Evolutionary conservation across 2,113 vertebrate species (phyloP).

Genomic region (Malurus elegans): DNA sequence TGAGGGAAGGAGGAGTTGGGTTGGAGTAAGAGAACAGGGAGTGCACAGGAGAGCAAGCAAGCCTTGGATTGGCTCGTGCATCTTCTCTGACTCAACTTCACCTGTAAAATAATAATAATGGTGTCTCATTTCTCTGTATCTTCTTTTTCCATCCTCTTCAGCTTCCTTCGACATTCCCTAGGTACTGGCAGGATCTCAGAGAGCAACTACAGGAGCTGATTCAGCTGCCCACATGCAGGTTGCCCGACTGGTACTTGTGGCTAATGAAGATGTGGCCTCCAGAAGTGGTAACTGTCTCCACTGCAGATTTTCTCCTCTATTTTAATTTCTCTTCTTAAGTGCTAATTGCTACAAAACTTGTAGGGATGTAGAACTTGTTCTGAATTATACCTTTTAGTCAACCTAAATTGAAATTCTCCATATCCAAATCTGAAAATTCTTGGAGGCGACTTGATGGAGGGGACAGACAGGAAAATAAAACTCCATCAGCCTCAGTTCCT

Average conservation of each 20-base stretch:
- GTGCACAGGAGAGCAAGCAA: fast-evolving
- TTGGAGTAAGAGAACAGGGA: background rate
- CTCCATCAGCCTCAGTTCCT: background rate
- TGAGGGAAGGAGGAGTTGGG: background rate
- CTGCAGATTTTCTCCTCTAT: background rate
- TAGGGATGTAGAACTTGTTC: background rate
- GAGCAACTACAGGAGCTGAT: background rate
- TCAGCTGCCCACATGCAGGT: background rate
- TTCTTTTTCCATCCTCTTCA: background rate
- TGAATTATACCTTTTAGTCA: background rate
- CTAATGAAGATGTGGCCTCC: background rate
- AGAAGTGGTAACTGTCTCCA: background rate
- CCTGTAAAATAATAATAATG: background rate
- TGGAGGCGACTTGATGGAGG: background rate
- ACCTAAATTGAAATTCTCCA: background rate
- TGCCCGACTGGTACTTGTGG: background rate
- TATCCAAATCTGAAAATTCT: background rate
- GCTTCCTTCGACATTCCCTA: background rate
- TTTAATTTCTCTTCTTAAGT: background rate
- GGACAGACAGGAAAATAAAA: background rate
- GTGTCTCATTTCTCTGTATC: background rate
- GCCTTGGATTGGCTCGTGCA: background rate
- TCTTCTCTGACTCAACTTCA: background rate
- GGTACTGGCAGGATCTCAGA: background rate
- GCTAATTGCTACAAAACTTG: background rate